Evolutionary conservation across 2,888 invertebrate species (phyloP).

Genomic region (Mylabris sibirica): DNA sequence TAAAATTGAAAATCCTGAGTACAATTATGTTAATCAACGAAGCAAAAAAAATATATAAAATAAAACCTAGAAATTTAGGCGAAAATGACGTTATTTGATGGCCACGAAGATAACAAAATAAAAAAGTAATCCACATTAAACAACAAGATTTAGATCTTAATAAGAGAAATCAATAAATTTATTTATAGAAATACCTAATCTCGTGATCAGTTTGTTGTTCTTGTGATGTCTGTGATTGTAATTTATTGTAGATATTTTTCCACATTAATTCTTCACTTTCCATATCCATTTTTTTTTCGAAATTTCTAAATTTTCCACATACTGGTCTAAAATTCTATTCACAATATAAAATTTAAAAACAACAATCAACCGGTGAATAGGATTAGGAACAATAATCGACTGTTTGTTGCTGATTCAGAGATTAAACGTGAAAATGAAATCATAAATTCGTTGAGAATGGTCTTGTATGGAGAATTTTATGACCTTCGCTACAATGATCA

Average conservation of each 20-base stretch:
- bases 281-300: constrained; percentile 49
- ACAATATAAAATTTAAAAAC: background rate
- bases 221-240: constrained; percentile 69
- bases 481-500: background rate
- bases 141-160: background rate
- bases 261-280: constrained; percentile 80
- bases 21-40: background rate
- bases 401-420: background rate
- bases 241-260: constrained; percentile 76
- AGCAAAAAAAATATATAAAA: background rate
- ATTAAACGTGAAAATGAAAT: constrained; percentile 4
- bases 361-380: background rate
- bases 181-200: constrained; percentile 63
- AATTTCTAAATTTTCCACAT: background rate
- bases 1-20: background rate
- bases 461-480: background rate
- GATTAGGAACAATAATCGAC: background rate
- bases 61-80: background rate
- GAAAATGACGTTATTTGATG: background rate
- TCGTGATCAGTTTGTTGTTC: constrained; percentile 72
- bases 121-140: background rate
- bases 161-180: background rate
- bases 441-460: background rate
- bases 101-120: background rate
- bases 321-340: background rate